These are phyloP conservation scores for Hipposideros larvatus DNA, from an alignment of 2,797 vertebrate genomes.

Conservation along the genomic window DNA sequence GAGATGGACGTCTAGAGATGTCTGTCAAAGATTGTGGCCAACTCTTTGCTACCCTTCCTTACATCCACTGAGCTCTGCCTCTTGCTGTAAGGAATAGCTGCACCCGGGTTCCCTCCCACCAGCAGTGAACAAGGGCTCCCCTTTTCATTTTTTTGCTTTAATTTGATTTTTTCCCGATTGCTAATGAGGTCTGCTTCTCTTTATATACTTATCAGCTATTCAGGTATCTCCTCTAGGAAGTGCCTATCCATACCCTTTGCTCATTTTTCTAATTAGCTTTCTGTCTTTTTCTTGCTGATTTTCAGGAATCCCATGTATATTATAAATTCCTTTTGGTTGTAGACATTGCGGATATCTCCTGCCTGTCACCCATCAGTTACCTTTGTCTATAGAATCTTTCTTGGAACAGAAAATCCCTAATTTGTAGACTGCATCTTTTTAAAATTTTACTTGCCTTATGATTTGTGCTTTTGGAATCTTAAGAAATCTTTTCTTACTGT, in stretches of 20 bases:
- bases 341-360: not conserved
- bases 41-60: not conserved
- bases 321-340: not conserved
- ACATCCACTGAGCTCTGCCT: not conserved
- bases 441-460: not conserved
- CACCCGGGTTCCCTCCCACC: not conserved
- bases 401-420: not conserved
- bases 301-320: not conserved
- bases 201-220: not conserved
- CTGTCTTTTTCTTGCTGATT: not conserved
- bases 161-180: slow-evolving; percentile 19
- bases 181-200: not conserved
- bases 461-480: not conserved
- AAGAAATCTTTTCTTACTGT: not conserved
- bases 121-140: not conserved
- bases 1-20: not conserved
- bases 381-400: not conserved
- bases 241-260: not conserved
- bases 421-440: not conserved
- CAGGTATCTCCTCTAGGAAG: not conserved
- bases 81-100: not conserved
- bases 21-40: not conserved
- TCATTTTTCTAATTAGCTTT: slow-evolving; percentile 21
- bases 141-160: slow-evolving; percentile 40
- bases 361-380: not conserved